Base-by-base conservation (phyloP, 2,888 invertebrate species). In the Luperina nickerlii region DNA sequence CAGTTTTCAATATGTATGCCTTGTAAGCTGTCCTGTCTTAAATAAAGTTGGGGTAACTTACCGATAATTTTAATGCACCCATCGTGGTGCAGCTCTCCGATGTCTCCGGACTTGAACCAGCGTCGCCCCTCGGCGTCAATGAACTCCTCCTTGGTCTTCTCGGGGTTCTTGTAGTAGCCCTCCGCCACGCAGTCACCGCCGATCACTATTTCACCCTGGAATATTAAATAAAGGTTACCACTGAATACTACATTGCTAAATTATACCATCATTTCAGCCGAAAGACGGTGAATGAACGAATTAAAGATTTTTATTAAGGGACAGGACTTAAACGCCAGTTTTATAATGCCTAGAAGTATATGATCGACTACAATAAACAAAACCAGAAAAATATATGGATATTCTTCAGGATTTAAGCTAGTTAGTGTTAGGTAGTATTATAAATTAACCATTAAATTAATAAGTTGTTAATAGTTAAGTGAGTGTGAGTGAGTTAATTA, bases 41-140 rank as follows among this genome's bases (percentile, higher is more conserved):
- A 6, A 7, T 38, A 38, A 38, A 38, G 6, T 38, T 0, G 38
- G 38, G 7, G 38, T 38, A 38, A 38, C 6, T 94, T 92, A 99
- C 99, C 99, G 91, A 99, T 99, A 92, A 99, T 99, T 97, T 98
- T 99, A 90, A 99, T 98, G 92, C 98, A 98, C 45, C 99, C 99
- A 95, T 99, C 99, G 65, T 97, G 97, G 92, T 99, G 98, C 91
- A 99, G 97, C 97, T 99, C 99, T 4, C 98, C 99, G 95, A 99
- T 98, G 96, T 99, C 99, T 1, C 99, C 99, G 27, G 99, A 99
- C 91, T 98, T 98, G 97, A 99, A 99, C 99, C 99, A 99, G 88
- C 98, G 97, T 83, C 97, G 97, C 0, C 98, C 99, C 90, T 98
- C 98, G 84, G 97, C 97, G 83, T 98, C 98, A 91, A 98, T 98